phyloP scores from a whole-genome alignment of 2,888 invertebrate genomes.

The Drosophila ochracea region DNA sequence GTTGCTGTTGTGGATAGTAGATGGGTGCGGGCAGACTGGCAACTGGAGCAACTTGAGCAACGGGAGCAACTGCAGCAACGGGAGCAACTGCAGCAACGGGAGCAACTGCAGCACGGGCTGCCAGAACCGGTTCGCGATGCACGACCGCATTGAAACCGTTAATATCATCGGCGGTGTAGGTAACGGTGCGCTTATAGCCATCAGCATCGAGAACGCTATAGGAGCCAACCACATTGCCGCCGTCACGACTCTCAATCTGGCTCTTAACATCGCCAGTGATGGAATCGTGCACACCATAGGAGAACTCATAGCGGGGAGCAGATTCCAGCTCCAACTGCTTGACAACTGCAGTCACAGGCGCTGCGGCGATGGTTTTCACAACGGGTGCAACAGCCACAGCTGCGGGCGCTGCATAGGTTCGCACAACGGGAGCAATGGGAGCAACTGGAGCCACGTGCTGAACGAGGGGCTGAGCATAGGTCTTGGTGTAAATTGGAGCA shows the following conservation, averaged over 20 bases:
- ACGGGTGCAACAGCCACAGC: constrained; percentile 38
- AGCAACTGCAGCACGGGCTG: constrained; percentile 52
- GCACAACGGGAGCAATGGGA: constrained; percentile 23
- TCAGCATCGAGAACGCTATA: constrained; percentile 87
- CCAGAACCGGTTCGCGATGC: constrained; percentile 85
- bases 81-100: constrained; percentile 13
- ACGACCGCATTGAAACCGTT: constrained; percentile 87
- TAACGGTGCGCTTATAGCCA: constrained; percentile 86
- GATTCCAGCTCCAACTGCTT: constrained; percentile 80
- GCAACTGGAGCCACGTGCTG: constrained; percentile 54
- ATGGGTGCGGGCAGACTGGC: constrained; percentile 30
- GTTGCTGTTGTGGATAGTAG: constrained; percentile 51
- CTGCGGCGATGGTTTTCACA: constrained; percentile 41
- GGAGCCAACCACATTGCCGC: constrained; percentile 86
- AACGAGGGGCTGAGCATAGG: constrained; percentile 57
- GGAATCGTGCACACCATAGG: constrained; percentile 86
- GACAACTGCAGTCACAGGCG: constrained; percentile 46
- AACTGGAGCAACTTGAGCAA: constrained; percentile 42
- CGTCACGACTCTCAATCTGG: constrained; percentile 86
- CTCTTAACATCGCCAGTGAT: constrained; percentile 86
- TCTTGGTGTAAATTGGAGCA: constrained; percentile 48
- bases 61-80: constrained; percentile 44
- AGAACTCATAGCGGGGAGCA: constrained; percentile 85
- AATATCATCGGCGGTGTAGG: constrained; percentile 86
- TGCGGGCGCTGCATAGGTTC: constrained; percentile 39